Conservation (phyloP, 2,888 invertebrate species). For the Dryocosmus kuriphilus region DNA sequence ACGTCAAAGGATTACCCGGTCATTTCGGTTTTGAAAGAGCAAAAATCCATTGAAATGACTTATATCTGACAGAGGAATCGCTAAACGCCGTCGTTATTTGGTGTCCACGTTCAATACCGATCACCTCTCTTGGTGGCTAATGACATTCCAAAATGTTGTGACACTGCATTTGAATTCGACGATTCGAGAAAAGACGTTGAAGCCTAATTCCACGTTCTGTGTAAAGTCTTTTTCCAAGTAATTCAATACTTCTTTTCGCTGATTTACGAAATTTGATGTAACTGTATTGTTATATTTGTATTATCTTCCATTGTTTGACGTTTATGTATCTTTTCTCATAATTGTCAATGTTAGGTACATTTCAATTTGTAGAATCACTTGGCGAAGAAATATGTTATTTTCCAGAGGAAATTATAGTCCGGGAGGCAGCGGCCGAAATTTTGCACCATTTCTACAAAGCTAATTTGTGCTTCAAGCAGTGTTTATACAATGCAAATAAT, state of each 20-base stretch:
- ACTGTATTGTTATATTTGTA: too few relatives aligned
- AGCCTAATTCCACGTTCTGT: background rate
- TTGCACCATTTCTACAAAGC: too few relatives aligned
- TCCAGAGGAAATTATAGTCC: too few relatives aligned
- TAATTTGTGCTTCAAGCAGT: too few relatives aligned
- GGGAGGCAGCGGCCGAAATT: too few relatives aligned
- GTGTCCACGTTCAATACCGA: background rate
- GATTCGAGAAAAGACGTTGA: background rate
- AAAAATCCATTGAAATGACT: slow-evolving; percentile 49
- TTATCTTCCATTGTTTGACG: too few relatives aligned
- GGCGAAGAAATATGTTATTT: too few relatives aligned
- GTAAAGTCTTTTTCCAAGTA: background rate
- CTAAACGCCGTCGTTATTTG: slow-evolving; percentile 51
- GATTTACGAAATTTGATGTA: background rate
- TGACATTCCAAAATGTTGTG: slow-evolving; percentile 39
- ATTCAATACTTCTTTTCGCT: background rate
- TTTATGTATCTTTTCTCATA: too few relatives aligned
- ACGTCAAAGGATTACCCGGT: slow-evolving; percentile 70
- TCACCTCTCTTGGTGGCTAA: slow-evolving; percentile 35
- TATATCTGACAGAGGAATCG: slow-evolving; percentile 46
- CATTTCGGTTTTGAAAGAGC: slow-evolving; percentile 47
- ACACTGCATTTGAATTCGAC: slow-evolving; percentile 24
- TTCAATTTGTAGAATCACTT: too few relatives aligned
- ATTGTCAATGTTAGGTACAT: too few relatives aligned
- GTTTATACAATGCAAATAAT: too few relatives aligned